Conservation (phyloP, 2,888 invertebrate genomes). For the Leuctra nigra region DNA sequence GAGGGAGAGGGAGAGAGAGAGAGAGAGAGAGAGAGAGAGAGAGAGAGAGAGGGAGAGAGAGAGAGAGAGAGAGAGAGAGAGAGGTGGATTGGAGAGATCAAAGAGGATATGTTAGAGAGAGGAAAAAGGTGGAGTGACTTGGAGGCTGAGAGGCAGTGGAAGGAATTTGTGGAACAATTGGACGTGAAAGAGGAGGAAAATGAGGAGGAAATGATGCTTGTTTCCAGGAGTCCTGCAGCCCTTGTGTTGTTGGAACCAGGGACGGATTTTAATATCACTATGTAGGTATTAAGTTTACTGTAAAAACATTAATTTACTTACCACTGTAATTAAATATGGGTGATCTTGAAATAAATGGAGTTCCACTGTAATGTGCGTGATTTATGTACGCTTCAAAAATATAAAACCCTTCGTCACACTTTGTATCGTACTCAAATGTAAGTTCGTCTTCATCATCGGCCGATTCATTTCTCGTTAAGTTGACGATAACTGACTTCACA, state of each 20-base stretch:
- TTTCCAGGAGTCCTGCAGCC: too few species aligned
- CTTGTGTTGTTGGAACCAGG: too few species aligned
- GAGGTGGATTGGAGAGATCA: background rate
- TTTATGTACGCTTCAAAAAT: constrained; percentile 5
- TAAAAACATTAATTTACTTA: too few species aligned
- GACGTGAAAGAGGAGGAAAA: too few species aligned
- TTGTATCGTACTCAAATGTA: background rate
- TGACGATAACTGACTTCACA: background rate
- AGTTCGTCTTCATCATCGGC: background rate
- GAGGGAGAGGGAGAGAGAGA: constrained; percentile 3
- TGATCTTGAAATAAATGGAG: background rate
- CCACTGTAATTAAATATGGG: background rate
- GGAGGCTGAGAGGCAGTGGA: too few species aligned
- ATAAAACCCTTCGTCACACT: background rate
- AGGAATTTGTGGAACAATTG: too few species aligned
- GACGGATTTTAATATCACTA: too few species aligned
- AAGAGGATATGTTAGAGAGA: too few species aligned
- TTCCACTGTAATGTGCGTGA: background rate
- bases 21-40: constrained; percentile 4
- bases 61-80: background rate
- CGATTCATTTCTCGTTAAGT: too few species aligned
- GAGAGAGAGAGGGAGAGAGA: constrained; percentile 16
- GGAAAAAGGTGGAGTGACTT: too few species aligned
- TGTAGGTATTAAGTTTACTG: background rate
- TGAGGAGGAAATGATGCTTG: too few species aligned